These are phyloP conservation scores for Luffia ferchaultella DNA, from an alignment of 2,888 invertebrate species.

Conservation along the genomic window DNA sequence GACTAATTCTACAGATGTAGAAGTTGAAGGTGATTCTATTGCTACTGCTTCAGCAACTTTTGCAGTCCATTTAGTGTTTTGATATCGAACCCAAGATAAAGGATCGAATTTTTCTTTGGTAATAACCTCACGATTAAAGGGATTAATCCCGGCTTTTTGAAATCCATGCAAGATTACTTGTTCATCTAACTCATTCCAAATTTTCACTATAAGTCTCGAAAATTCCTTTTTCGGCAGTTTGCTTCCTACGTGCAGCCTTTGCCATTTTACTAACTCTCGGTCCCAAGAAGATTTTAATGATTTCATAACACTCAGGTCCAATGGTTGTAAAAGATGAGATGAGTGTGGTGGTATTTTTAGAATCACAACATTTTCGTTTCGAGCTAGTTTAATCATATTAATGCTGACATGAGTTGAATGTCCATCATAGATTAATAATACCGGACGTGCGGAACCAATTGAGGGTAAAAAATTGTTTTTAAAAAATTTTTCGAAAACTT, in stretches of 20 bases:
- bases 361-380: conserved; percentile 14
- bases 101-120: conserved; percentile 5
- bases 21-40: not conserved
- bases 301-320: conserved; percentile 20
- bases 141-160: conserved; percentile 7
- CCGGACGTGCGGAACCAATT: conserved; percentile 16
- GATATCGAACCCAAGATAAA: not conserved
- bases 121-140: conserved; percentile 4
- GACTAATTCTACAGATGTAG: not conserved
- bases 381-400: conserved; percentile 17
- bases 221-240: conserved; percentile 18
- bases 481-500: conserved; percentile 7
- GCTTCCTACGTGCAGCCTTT: conserved; percentile 17
- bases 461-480: conserved; percentile 11
- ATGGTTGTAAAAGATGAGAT: conserved; percentile 16
- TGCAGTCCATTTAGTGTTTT: not conserved
- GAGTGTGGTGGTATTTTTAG: conserved; percentile 20
- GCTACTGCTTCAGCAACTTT: not conserved
- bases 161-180: conserved; percentile 4
- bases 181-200: conserved; percentile 3
- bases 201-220: conserved; percentile 15
- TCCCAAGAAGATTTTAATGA: conserved; percentile 21
- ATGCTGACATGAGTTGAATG: conserved; percentile 20
- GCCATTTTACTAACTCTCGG: conserved; percentile 18
- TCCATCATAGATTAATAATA: conserved; percentile 21